Conservation (phyloP, 2,888 invertebrate species). For the Strigamia transsilvanica region DNA sequence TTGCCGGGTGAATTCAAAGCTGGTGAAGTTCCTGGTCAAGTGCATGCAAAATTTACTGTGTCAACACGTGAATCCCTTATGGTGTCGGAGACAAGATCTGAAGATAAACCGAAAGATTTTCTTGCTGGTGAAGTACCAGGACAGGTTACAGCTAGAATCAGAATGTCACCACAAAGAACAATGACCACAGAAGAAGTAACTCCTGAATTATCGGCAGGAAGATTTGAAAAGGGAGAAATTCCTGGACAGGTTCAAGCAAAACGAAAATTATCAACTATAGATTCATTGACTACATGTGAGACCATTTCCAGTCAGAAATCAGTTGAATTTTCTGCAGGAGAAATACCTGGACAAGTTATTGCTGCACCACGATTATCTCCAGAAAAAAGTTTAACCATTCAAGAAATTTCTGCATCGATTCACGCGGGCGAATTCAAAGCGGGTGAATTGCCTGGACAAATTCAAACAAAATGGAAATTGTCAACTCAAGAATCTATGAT, state of each 20-base stretch:
- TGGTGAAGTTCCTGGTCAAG: conserved; percentile 49
- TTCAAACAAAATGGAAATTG: conserved; percentile 56
- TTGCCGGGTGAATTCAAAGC: conserved; percentile 52
- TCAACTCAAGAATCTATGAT: conserved; percentile 57
- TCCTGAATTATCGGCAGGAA: conserved; percentile 46
- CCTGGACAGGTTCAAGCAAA: conserved; percentile 54
- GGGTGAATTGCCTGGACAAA: conserved; percentile 51
- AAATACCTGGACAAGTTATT: conserved; percentile 53
- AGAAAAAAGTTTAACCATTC: conserved; percentile 58
- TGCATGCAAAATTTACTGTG: conserved; percentile 54
- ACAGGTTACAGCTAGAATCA: conserved; percentile 52
- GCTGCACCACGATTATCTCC: conserved; percentile 56
- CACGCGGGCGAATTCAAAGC: conserved; percentile 57
- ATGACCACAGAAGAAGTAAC: conserved; percentile 54
- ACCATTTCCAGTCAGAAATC: conserved; percentile 43
- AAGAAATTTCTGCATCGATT: conserved; percentile 63
- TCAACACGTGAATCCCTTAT: conserved; percentile 58
- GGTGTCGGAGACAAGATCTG: conserved; percentile 57
- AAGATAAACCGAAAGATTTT: conserved; percentile 54
- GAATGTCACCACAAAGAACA: conserved; percentile 28
- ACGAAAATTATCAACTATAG: conserved; percentile 51
- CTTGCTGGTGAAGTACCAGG: conserved; percentile 51
- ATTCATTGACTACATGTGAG: conserved; percentile 53
- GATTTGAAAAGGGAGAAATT: conserved; percentile 52
- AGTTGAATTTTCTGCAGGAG: conserved; percentile 41